phyloP scores from a whole-genome alignment of 2,888 invertebrate species.

The Caenorhabditis sinica region DNA sequence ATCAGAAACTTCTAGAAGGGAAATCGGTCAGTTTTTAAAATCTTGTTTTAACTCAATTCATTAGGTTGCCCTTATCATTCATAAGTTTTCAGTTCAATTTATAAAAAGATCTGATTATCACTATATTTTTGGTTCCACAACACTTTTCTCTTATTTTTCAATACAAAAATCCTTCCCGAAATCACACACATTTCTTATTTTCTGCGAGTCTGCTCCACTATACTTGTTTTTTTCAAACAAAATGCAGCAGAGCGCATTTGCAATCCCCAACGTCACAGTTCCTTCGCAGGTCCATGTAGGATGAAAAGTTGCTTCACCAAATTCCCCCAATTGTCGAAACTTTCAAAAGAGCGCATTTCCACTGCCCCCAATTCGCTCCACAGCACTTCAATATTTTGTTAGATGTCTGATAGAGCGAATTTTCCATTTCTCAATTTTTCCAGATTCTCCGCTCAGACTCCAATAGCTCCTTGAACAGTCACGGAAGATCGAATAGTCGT shows the following conservation, averaged over 20 bases:
- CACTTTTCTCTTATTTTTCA: too few relatives aligned
- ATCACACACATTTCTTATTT: too few relatives aligned
- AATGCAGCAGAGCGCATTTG: too few relatives aligned
- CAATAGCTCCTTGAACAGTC: constrained; percentile 63
- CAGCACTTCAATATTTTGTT: background rate
- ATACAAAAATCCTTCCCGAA: too few relatives aligned
- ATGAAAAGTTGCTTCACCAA: background rate
- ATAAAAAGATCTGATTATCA: too few relatives aligned
- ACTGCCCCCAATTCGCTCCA: background rate
- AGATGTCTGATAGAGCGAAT: too few relatives aligned
- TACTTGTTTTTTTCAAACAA: too few relatives aligned
- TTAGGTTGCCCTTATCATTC: too few relatives aligned
- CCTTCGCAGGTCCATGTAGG: too few relatives aligned
- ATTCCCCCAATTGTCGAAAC: background rate
- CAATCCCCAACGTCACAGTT: too few relatives aligned
- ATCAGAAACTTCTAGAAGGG: background rate
- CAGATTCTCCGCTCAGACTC: constrained; percentile 73
- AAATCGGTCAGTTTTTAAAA: constrained; percentile 4
- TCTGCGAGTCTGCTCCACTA: too few relatives aligned
- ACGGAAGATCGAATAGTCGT: constrained; percentile 64
- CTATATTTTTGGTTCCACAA: background rate
- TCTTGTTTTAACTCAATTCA: background rate
- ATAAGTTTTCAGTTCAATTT: background rate
- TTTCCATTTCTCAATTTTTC: constrained; percentile 2
- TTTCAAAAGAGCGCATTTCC: background rate